A percentile compares a stretch with the other conserved stretches of the same genome.
Evolutionary conservation across 2,113 vertebrate species (phyloP).

Genomic region (Vireo altiloquus): DNA sequence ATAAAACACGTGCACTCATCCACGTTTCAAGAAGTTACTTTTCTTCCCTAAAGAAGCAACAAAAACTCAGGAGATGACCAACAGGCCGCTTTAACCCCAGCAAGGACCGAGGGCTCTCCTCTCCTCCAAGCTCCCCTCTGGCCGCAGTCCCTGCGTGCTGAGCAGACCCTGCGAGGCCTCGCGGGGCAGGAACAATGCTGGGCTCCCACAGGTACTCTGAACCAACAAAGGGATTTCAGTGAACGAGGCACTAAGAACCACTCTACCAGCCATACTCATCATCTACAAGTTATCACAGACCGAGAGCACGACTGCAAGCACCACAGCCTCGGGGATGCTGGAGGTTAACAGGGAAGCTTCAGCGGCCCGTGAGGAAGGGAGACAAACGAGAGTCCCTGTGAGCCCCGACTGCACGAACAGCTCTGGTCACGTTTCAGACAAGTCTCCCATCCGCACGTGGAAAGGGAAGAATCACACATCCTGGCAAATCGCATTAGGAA

Average conservation of each 20-base stretch:
- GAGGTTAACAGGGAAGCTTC: neutral
- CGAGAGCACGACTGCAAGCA: accelerated
- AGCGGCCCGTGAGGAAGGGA: neutral
- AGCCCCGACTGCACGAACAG: neutral
- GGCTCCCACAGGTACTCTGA: neutral
- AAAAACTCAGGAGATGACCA: neutral
- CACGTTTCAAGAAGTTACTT: neutral
- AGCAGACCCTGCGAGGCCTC: neutral
- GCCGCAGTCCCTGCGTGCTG: accelerated
- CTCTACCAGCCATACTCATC: neutral
- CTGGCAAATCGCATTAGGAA: neutral
- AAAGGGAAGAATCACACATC: neutral
- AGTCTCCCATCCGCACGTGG: neutral
- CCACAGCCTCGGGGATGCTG: neutral
- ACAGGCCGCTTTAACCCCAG: neutral
- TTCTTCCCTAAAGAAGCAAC: neutral
- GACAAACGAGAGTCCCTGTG: accelerated
- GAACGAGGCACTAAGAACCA: neutral
- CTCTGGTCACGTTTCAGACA: neutral
- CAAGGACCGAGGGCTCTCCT: neutral
- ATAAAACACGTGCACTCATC: accelerated
- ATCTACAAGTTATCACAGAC: accelerated
- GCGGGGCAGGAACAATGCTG: neutral
- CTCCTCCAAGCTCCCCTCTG: too few relatives aligned
- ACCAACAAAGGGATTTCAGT: neutral